A percentile compares a stretch with the other conserved stretches of the same genome.
Conservation (phyloP, 2,888 invertebrate genomes). For the Crioceris asparagi region DNA sequence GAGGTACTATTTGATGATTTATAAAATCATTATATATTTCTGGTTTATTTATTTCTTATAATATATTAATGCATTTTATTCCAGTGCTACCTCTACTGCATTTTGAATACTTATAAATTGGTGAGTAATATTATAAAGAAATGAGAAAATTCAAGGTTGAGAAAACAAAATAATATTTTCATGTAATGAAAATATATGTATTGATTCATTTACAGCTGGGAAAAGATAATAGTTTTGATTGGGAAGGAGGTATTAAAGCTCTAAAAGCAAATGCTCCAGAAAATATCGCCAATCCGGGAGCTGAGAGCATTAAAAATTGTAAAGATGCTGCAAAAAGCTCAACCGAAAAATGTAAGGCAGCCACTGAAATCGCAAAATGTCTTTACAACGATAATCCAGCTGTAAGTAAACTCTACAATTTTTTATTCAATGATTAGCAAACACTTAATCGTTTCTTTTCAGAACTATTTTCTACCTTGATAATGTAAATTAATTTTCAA, state of each 20-base stretch:
- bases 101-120: conserved; percentile 43
- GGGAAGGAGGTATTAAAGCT: conserved; percentile 37
- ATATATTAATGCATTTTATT: conserved; percentile 5
- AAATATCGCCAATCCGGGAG: conserved; percentile 28
- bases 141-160: too few species aligned
- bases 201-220: conserved; percentile 12
- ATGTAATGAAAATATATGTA: neutral
- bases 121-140: conserved; percentile 27
- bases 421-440: neutral
- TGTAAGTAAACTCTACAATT: conserved; percentile 18
- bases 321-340: conserved; percentile 35
- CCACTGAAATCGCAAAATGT: conserved; percentile 43
- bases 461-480: conserved; percentile 1
- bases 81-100: conserved; percentile 44
- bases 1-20: too few species aligned
- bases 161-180: neutral
- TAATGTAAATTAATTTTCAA: neutral
- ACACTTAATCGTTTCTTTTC: neutral
- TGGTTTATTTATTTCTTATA: neutral
- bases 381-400: conserved; percentile 42
- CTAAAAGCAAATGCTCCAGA: conserved; percentile 40
- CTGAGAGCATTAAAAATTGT: conserved; percentile 38
- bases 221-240: conserved; percentile 33
- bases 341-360: conserved; percentile 43
- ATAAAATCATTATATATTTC: neutral